Evolutionary conservation across 1,140 invertebrate genomes (phyloP).

Genomic region (Papilio polyxenes): DNA sequence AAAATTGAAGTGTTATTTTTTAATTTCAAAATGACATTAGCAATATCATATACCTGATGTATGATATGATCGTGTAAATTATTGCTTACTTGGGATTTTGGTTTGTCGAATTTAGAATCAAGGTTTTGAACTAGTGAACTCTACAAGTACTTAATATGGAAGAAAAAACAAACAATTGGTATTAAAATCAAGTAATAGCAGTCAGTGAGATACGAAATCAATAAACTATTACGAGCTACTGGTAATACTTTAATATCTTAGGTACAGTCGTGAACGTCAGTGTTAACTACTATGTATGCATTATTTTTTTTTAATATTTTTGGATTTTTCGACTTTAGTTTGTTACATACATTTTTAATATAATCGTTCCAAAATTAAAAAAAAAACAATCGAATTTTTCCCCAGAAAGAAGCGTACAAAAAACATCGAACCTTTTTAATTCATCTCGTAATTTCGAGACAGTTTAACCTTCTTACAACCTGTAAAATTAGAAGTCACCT

Average conservation of each 20-base stretch:
- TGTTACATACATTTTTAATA: too few species aligned
- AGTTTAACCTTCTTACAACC: constrained; percentile 4
- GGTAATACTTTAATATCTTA: constrained; percentile 44
- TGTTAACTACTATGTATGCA: constrained; percentile 10
- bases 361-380: not conserved
- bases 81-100: not conserved
- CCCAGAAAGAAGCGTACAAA: not conserved
- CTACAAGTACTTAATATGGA: not conserved
- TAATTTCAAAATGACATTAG: not conserved
- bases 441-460: constrained; percentile 5
- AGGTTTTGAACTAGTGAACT: not conserved
- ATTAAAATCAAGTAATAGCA: not conserved
- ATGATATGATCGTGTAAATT: not conserved
- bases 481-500: constrained; percentile 8
- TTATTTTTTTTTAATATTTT: not conserved
- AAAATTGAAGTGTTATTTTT: not conserved
- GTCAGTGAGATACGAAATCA: constrained; percentile 42
- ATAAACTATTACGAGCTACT: constrained; percentile 40
- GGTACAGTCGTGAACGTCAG: constrained; percentile 36
- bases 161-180: not conserved
- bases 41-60: not conserved
- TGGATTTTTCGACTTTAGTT: not conserved
- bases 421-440: not conserved
- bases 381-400: not conserved
- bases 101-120: not conserved